Evolutionary conservation across 2,113 vertebrate species (phyloP).

Genomic region (Datnioides undecimradiatus): DNA sequence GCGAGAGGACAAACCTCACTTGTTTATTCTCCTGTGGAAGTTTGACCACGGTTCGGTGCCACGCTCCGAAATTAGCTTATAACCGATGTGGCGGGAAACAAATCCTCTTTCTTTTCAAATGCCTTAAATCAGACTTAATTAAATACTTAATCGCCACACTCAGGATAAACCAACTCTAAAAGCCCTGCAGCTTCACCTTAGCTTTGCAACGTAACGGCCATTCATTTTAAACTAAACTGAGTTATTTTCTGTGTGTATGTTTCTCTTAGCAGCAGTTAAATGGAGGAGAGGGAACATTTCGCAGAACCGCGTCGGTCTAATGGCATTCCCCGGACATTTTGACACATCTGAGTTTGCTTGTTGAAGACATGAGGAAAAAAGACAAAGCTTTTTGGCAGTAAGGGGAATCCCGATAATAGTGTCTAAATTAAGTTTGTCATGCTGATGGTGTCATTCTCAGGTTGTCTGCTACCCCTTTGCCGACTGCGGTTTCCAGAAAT

Average conservation of each 20-base stretch:
- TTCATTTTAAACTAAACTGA: slow-evolving; percentile 53
- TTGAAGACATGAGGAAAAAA: slow-evolving; percentile 57
- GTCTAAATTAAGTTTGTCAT: slow-evolving; percentile 76
- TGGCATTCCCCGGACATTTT: slow-evolving; percentile 66
- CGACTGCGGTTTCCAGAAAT: slow-evolving; percentile 22
- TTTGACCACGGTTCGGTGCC: slow-evolving; percentile 45
- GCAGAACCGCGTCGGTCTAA: slow-evolving; percentile 59
- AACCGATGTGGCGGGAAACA: slow-evolving; percentile 40
- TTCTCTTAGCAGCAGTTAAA: slow-evolving; percentile 61
- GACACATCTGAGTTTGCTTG: slow-evolving; percentile 41
- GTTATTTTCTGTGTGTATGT: slow-evolving; percentile 31
- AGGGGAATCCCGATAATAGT: slow-evolving; percentile 81
- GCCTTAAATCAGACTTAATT: slow-evolving; percentile 51
- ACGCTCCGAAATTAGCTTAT: slow-evolving; percentile 21
- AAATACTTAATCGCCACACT: slow-evolving; percentile 37
- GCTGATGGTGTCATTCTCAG: slow-evolving; percentile 60
- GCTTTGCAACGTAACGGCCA: slow-evolving; percentile 35
- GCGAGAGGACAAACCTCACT: slow-evolving; percentile 29
- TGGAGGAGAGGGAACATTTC: slow-evolving; percentile 65
- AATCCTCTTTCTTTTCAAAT: slow-evolving; percentile 70
- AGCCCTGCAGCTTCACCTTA: slow-evolving; percentile 25
- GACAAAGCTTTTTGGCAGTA: slow-evolving; percentile 70
- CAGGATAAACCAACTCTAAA: slow-evolving; percentile 14
- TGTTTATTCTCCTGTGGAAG: slow-evolving; percentile 53
- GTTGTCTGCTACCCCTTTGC: slow-evolving; percentile 38